Percentiles rank a stretch among this genome's conserved stretches.
Conservation (phyloP, 2,113 vertebrate genomes). For the Paracyprichromis sp. region DNA sequence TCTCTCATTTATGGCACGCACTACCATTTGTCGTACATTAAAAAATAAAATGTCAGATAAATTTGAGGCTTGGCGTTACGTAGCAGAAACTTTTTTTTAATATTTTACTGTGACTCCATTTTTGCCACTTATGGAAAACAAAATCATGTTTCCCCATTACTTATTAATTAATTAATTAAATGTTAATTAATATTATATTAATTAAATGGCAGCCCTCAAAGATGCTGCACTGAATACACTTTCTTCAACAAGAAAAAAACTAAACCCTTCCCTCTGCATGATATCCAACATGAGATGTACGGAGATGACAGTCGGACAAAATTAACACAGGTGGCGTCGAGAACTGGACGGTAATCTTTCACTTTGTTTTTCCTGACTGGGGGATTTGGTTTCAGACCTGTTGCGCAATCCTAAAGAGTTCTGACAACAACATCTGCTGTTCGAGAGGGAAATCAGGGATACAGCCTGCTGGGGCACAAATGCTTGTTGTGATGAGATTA, state of each 20-base stretch:
- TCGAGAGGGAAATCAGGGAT: neutral
- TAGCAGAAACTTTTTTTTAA: neutral
- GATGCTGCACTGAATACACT: neutral
- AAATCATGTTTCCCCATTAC: neutral
- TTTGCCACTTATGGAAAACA: neutral
- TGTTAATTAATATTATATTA: neutral
- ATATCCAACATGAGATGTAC: neutral
- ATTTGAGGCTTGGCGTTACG: neutral
- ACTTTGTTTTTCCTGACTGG: neutral
- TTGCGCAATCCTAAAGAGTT: slow-evolving; percentile 18
- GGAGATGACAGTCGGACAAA: neutral
- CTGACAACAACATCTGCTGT: slow-evolving; percentile 48
- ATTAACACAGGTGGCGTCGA: neutral
- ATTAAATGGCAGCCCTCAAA: neutral
- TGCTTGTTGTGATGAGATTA: slow-evolving; percentile 12
- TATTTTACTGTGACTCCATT: neutral
- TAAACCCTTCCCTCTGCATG: neutral
- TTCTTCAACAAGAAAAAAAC: neutral
- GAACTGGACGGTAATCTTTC: neutral
- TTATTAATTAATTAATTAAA: neutral
- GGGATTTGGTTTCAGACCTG: slow-evolving; percentile 30
- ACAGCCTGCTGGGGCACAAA: slow-evolving; percentile 6
- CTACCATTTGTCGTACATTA: neutral
- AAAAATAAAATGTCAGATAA: neutral
- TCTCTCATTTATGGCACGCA: neutral